Base-by-base conservation (phyloP, 2,113 vertebrate genomes). In the Lampris incognitus region DNA sequence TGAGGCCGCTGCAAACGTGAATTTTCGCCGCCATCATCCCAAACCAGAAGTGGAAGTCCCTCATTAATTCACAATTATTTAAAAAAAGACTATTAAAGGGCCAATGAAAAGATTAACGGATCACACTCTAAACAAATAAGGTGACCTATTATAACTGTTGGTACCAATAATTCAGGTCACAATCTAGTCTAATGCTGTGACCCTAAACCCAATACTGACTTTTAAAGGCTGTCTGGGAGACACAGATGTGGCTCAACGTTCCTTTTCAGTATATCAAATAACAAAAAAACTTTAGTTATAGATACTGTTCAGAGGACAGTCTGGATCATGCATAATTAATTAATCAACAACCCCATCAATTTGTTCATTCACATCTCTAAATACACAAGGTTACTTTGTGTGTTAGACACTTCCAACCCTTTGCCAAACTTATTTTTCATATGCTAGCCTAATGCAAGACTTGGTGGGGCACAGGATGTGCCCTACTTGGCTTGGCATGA, bases 401-500 rank as follows among this genome's bases (percentile, higher is more conserved):
- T 54, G 50, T 13, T 24, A 24, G 42, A 38, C 42, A 55, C 1
- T 63, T 50, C 11, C 48, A 11, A 41, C 41, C 44, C 37, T 70
- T 65, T 51, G 46, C 60, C 48, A 41, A 71, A 41, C 24, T 38
- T 9, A 37, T 65, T 57, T 66, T 63, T 76, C 24, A n/a, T 36
- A 62, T 77, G 55, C 39, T 55, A 24, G 24, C 24, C 24, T 24
- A 60, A 82, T 80, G 51, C 69, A 51, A 55, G 13, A 37, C 44
- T 13, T 50, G 44, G 37, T 49, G 5, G 5, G 36, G 41, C 40
- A 42, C 0, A 66, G 42, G 55, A 61, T 65, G 13, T 56, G 36
- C 40, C 44, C 38, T 41, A 67, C 75, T 75, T 80, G 79, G 67
- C 51, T 80, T 72, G 44, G 48, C 61, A 13, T 78, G 67, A 65